Conservation (phyloP, 2,888 invertebrate species). For the Melinopterus prodromus region DNA sequence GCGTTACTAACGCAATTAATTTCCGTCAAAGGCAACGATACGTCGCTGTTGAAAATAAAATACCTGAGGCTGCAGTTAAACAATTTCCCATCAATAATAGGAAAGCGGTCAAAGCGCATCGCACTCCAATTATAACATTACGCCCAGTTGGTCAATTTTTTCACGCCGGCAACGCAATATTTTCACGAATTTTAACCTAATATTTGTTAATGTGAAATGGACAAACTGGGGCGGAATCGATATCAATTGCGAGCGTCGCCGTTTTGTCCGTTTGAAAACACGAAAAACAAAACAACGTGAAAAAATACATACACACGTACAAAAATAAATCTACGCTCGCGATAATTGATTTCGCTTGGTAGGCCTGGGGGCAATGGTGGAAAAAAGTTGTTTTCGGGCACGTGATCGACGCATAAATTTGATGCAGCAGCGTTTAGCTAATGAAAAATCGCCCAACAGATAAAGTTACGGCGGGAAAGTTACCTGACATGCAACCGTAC, state of each 20-base stretch:
- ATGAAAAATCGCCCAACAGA: not conserved
- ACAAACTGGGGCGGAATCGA: not conserved
- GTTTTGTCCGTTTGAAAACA: not conserved
- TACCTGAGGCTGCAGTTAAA: not conserved
- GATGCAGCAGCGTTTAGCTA: not conserved
- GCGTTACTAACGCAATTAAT: no score
- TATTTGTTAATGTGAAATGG: not conserved
- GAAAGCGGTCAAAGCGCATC: not conserved
- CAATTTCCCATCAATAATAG: not conserved
- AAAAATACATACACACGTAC: not conserved
- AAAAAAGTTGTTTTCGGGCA: conserved; percentile 4
- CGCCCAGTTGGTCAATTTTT: not conserved
- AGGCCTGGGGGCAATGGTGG: not conserved
- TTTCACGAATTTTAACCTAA: no score
- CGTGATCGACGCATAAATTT: conserved; percentile 4
- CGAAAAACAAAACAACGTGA: not conserved
- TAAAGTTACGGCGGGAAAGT: not conserved
- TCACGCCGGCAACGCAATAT: not conserved
- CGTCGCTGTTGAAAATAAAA: not conserved
- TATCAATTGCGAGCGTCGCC: not conserved
- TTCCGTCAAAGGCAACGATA: not conserved
- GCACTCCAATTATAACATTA: not conserved
- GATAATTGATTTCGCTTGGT: not conserved
- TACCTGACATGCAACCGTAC: not conserved
- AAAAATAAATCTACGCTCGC: not conserved